Base-by-base conservation (phyloP, 1,140 invertebrate species). In the Hycleus cichorii region DNA sequence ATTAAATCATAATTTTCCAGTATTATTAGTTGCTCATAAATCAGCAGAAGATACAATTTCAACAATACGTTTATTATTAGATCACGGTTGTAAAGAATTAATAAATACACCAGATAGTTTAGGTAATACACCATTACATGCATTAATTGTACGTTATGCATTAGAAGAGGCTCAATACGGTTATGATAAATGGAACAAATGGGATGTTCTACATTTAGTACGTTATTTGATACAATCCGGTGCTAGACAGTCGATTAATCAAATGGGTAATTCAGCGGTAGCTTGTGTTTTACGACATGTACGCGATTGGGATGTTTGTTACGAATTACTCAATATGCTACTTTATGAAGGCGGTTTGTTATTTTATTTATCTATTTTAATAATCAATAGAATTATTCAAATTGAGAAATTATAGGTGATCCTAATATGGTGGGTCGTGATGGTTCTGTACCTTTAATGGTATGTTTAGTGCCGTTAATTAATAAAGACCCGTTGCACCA, bases 261-360 rank as follows among this genome's bases (percentile, higher is more conserved):
- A 86, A 61, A 73, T 78, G 2, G 85, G 85, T 10, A 88, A 88
- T 72, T 85, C 83, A 55, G 86, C 84, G 6, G 72, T 88, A 43
- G 85, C 85, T 3, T 86, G 84, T 67, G 85, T 87, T 2, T 73
- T 88, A 56, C 73, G 85, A n/a, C 86, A 88, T 71, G 79, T 88
- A 6, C 70, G 83, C n/a, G 86, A 88, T 67, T 88, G 85, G 85
- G 86, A 88, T 67, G 86, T 88, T 54, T 83, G 85, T 47, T 87
- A 85, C 69, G 85, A 87, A 65, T 69, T 88, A 43, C 72, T 88
- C 24, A 82, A 83, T 58, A 88, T 88, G 85, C 71, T 88, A 40
- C 75, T 88, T 4, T 78, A 81, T 62, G 81, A 87, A 69, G 83
- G 84, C 60, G 85, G 83, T 69, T 68, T 78, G 61, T 50, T 32